Evolutionary conservation across 2,797 vertebrate genomes (phyloP).

Genomic region (Setipinna tenuifilis): DNA sequence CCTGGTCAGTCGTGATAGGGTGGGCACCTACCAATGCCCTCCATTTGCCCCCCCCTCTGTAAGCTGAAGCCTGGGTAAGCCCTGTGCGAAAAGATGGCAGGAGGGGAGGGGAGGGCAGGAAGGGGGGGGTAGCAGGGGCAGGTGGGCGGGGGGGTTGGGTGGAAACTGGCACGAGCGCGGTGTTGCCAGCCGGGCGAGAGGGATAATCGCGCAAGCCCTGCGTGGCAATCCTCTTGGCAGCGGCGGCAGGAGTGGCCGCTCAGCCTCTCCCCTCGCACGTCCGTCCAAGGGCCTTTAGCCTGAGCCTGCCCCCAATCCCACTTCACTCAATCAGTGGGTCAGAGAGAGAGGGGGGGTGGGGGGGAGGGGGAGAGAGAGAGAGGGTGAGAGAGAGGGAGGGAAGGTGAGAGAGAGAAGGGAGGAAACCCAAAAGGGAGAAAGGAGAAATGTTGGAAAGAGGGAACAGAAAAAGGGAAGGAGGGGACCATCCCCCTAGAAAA

Average conservation of each 20-base stretch:
- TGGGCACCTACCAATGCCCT: background rate
- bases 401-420: too few species aligned
- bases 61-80: slow-evolving; percentile 26
- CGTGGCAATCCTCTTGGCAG: slow-evolving; percentile 73
- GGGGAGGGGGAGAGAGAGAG: background rate
- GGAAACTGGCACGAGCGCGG: slow-evolving; percentile 43
- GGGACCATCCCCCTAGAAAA: background rate
- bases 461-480: background rate
- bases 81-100: background rate
- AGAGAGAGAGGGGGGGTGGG: background rate
- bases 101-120: slow-evolving; percentile 17
- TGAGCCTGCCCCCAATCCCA: slow-evolving; percentile 67
- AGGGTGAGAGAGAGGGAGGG: background rate
- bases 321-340: slow-evolving; percentile 51
- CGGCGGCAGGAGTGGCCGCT: slow-evolving; percentile 47
- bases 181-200: slow-evolving; percentile 54
- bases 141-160: background rate
- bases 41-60: slow-evolving; percentile 23
- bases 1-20: slow-evolving; percentile 5
- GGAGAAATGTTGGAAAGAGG: background rate
- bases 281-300: slow-evolving; percentile 63
- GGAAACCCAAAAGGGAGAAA: background rate
- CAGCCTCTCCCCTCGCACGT: background rate
- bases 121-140: slow-evolving; percentile 15
- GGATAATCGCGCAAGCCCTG: slow-evolving; percentile 74